Evolutionary conservation across 2,797 vertebrate species (phyloP), one percentile per base, ranked within the genome.

Genomic region (Pseudochirops cupreus): DNA sequence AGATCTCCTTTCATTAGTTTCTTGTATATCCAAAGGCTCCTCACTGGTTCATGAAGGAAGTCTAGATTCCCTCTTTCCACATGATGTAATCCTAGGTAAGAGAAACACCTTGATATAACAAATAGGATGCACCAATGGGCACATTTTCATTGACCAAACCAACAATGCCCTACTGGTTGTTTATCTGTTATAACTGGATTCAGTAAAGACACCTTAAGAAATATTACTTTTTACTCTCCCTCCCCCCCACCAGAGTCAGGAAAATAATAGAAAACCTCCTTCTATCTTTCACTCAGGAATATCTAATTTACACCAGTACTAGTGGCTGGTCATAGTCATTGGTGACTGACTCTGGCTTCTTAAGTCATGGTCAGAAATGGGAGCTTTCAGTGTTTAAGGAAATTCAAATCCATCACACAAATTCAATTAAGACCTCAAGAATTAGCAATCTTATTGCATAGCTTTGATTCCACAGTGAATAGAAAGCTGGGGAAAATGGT

Each of bases 251-350:
- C 9, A 93, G 95, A 97, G 33, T 97, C 97, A 96, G 96, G 95
- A 95, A 92, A 95, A 97, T 96, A 96, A 90, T 18, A 98, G 97
- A 97, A 97, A 97, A 97, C 97, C 93, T 91, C 92, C 82, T 96
- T 95, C 95, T 97, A 95, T 94, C 62, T 97, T 98, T 97, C 53
- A 54, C 53, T 97, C 96, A 96, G 96, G 59, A 96, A 91, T 92
- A 94, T 0, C 0, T 74, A 97, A 93, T 98, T 94, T 92, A 58
- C 82, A 97, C 53, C 26, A 96, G 94, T 94, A 90, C 56, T 94
- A 62, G 56, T 93, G 98, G 91, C 53, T 91, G 97, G 92, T 93
- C 91, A 97, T 67, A 96, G 33, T 1, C 59, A 62, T 93, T 91
- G 82, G 93, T 89, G 96, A 92, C 91, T 94, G 92, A 57, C 52